A percentile compares a stretch with the other conserved stretches of the same genome.
Evolutionary conservation across 1,140 invertebrate species (phyloP).

Genomic region (Anastrepha ludens): DNA sequence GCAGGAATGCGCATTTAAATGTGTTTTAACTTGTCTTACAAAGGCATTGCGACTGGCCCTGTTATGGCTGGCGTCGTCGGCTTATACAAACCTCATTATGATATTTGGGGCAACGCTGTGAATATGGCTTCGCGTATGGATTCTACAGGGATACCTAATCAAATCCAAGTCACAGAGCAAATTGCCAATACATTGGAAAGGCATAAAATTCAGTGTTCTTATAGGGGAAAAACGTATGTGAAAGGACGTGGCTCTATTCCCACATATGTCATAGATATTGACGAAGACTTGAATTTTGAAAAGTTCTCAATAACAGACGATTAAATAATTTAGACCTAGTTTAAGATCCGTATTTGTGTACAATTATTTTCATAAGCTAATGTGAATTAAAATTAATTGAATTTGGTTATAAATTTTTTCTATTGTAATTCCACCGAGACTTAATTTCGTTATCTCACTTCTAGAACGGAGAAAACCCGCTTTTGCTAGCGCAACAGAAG

Average conservation of each 20-base stretch:
- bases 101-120: conserved; percentile 96
- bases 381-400: neutral
- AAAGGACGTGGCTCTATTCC: conserved; percentile 85
- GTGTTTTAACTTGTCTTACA: conserved; percentile 58
- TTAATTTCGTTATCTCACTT: too few species aligned
- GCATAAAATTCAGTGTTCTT: conserved; percentile 81
- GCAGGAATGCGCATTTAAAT: neutral
- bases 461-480: too few species aligned
- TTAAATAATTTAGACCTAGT: neutral
- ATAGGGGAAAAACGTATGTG: conserved; percentile 82
- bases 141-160: conserved; percentile 84
- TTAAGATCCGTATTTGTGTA: neutral
- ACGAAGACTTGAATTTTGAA: conserved; percentile 77
- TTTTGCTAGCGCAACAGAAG: too few species aligned
- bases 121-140: conserved; percentile 97
- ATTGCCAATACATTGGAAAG: conserved; percentile 82
- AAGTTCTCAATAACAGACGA: neutral
- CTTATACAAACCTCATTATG: conserved; percentile 85
- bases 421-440: too few species aligned
- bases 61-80: conserved; percentile 94
- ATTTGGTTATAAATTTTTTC: too few species aligned
- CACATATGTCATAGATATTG: conserved; percentile 84
- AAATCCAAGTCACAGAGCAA: conserved; percentile 87
- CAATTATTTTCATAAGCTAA: conserved; percentile 3
- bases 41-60: conserved; percentile 86